phyloP scores from a whole-genome alignment of 2,888 invertebrate species.

The Lingula anatina region DNA sequence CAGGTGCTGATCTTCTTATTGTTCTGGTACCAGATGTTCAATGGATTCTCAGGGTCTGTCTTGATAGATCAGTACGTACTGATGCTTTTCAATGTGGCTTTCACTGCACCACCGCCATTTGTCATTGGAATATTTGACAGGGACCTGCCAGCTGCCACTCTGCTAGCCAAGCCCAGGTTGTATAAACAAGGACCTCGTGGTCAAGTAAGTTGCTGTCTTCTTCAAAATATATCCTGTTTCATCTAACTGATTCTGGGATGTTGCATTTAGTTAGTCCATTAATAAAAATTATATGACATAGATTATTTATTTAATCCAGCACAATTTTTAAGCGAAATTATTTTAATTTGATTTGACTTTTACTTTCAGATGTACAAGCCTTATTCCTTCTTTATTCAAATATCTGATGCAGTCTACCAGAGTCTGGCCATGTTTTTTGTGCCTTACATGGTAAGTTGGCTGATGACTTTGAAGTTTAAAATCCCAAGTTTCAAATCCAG shows the following conservation, averaged over 20 bases:
- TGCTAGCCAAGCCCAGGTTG: conserved; percentile 75
- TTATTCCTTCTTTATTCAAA: conserved; percentile 26
- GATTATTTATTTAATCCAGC: too few relatives aligned
- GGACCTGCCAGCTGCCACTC: conserved; percentile 73
- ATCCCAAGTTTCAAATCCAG: too few relatives aligned
- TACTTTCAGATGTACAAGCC: conserved; percentile 32
- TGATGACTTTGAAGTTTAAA: background rate
- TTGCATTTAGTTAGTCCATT: too few relatives aligned
- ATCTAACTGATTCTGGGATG: background rate
- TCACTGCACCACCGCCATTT: conserved; percentile 91
- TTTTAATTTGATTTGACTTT: too few relatives aligned
- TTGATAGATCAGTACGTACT: conserved; percentile 96
- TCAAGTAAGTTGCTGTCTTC: conserved; percentile 28
- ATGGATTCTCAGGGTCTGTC: conserved; percentile 88
- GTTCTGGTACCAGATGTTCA: conserved; percentile 94
- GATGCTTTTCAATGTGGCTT: conserved; percentile 90
- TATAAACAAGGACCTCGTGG: conserved; percentile 72
- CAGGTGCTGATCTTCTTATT: conserved; percentile 91
- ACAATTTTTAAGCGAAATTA: too few relatives aligned
- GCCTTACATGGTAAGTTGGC: conserved; percentile 56
- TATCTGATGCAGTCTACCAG: conserved; percentile 78
- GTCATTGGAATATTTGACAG: conserved; percentile 92
- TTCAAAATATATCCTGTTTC: background rate
- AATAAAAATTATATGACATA: too few relatives aligned
- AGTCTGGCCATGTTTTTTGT: conserved; percentile 86